These are phyloP conservation scores for Nycticryphes semicollaris DNA, from an alignment of 2,113 vertebrate genomes.

Conservation along the genomic window DNA sequence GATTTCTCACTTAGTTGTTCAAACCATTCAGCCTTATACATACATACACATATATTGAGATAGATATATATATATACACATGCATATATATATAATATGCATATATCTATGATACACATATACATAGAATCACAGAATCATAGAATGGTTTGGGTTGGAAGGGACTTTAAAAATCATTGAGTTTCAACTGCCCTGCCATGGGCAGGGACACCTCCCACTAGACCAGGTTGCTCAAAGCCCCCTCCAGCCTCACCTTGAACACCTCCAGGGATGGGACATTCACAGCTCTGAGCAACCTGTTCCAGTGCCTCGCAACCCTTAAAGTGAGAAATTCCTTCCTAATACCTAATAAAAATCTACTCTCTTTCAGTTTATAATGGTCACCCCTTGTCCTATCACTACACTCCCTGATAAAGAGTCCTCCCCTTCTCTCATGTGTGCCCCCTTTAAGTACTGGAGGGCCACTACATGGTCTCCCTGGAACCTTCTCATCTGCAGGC, in stretches of 20 bases:
- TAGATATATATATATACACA: too few relatives aligned
- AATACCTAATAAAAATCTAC: background rate
- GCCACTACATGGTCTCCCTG: background rate
- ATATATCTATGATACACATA: background rate
- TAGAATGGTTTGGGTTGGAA: background rate
- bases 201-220: background rate
- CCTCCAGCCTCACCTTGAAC: background rate
- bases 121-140: background rate
- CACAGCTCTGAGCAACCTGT: background rate
- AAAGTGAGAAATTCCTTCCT: background rate
- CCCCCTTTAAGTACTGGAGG: background rate
- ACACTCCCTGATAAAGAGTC: background rate
- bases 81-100: background rate
- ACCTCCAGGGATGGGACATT: background rate
- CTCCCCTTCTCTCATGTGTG: background rate
- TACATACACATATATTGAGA: background rate
- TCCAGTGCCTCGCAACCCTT: background rate
- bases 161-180: background rate
- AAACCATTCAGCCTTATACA: background rate
- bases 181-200: background rate
- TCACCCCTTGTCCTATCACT: background rate
- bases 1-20: constrained; percentile 43
- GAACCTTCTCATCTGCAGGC: background rate
- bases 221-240: background rate
- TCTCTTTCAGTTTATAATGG: background rate